Evolutionary conservation across 1,140 invertebrate genomes (phyloP).

Genomic region (Aradophagus sp.): DNA sequence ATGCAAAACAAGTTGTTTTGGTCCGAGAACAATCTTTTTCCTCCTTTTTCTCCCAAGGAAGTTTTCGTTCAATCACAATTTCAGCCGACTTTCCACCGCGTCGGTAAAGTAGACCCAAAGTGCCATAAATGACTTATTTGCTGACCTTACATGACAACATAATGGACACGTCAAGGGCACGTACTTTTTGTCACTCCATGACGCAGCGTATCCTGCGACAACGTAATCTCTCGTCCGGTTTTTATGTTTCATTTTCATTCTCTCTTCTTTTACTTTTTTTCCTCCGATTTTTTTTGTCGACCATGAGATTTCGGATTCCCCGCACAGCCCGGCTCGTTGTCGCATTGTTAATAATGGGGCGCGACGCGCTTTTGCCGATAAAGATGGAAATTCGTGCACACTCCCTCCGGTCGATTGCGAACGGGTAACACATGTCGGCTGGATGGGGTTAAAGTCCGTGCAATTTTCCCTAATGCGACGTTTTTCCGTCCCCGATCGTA

Average conservation of each 20-base stretch:
- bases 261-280: too few relatives aligned
- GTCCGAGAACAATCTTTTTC: too few relatives aligned
- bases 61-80: too few relatives aligned
- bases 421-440: slow-evolving; percentile 69
- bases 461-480: slow-evolving; percentile 65
- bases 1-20: too few relatives aligned
- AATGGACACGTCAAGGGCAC: slow-evolving; percentile 3
- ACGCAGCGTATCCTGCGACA: slow-evolving; percentile 28
- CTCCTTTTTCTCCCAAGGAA: too few relatives aligned
- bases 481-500: slow-evolving; percentile 63
- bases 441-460: slow-evolving; percentile 65
- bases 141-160: too few relatives aligned
- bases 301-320: slow-evolving; percentile 38
- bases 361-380: slow-evolving; percentile 63
- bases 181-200: slow-evolving; percentile 19
- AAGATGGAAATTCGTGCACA: slow-evolving; percentile 68
- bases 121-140: too few relatives aligned
- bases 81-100: too few relatives aligned
- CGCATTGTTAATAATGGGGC: slow-evolving; percentile 44
- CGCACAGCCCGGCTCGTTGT: slow-evolving; percentile 28
- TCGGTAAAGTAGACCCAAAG: too few relatives aligned
- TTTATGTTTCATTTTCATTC: too few relatives aligned
- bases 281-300: slow-evolving; percentile 1
- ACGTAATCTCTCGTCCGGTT: slow-evolving; percentile 44
- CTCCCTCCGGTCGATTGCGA: slow-evolving; percentile 55